Conservation (phyloP, 2,797 vertebrate genomes). For the Myiotriccus ornatus region DNA sequence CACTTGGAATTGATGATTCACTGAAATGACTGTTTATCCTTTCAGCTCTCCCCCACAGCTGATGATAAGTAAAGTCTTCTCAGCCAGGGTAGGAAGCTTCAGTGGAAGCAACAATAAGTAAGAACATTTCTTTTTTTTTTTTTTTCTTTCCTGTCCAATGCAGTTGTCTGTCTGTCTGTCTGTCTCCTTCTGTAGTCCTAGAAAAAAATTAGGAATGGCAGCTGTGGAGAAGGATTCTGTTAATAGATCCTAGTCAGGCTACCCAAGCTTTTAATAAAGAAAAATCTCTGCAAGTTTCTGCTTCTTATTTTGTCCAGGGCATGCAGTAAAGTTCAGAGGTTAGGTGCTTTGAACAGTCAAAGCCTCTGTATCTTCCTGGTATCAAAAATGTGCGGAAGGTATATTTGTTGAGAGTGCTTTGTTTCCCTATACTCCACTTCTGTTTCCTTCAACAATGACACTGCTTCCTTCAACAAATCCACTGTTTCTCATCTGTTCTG, state of each 20-base stretch:
- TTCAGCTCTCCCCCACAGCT: constrained; percentile 85
- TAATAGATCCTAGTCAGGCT: not conserved
- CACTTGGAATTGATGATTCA: constrained; percentile 4
- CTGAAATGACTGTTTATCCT: constrained; percentile 40
- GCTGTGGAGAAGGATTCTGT: not conserved
- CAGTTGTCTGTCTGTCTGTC: not conserved
- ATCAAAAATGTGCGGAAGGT: not conserved
- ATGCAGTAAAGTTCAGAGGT: not conserved
- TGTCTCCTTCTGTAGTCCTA: not conserved
- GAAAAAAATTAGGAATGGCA: not conserved
- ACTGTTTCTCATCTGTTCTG: not conserved
- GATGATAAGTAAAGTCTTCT: constrained; percentile 91
- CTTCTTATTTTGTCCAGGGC: not conserved
- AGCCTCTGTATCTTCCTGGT: not conserved
- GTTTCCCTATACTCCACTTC: not conserved
- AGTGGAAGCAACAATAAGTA: constrained; percentile 86
- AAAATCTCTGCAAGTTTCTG: not conserved
- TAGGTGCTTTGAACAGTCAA: not conserved
- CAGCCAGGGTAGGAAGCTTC: constrained; percentile 83
- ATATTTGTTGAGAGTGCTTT: not conserved
- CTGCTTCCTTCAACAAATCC: not conserved
- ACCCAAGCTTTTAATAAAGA: not conserved
- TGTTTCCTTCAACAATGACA: not conserved
- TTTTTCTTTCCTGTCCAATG: not conserved
- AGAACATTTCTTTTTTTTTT: not conserved